phyloP scores from a whole-genome alignment of 2,888 invertebrate genomes.

The Acronicta psi region DNA sequence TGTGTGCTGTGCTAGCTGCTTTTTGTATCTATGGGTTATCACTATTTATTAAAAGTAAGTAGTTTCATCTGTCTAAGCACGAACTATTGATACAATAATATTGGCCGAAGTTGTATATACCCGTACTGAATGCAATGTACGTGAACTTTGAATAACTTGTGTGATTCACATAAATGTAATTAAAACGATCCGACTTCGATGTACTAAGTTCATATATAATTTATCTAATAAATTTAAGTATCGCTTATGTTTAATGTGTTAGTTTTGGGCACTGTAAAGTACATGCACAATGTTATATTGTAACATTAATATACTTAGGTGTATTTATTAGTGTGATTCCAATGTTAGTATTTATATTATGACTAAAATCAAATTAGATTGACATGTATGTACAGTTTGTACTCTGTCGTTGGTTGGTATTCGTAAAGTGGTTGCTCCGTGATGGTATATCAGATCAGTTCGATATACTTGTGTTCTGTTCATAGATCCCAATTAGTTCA shows the following conservation, averaged over 20 bases:
- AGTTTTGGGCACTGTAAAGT: constrained; percentile 83
- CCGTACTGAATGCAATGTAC: constrained; percentile 51
- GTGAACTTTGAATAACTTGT: constrained; percentile 41
- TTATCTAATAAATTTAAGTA: constrained; percentile 51
- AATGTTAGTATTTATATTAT: constrained; percentile 40
- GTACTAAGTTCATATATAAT: constrained; percentile 40
- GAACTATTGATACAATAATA: constrained; percentile 72
- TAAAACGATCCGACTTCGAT: constrained; percentile 38
- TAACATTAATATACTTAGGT: constrained; percentile 55
- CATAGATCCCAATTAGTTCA: constrained; percentile 64
- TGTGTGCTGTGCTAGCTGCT: constrained; percentile 89
- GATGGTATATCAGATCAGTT: constrained; percentile 37
- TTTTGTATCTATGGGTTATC: constrained; percentile 88
- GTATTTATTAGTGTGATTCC: constrained; percentile 57
- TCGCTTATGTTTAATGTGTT: constrained; percentile 69
- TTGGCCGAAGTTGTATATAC: constrained; percentile 53
- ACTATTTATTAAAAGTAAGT: constrained; percentile 85
- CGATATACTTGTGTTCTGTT: constrained; percentile 48
- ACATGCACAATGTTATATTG: constrained; percentile 75
- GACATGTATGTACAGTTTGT: constrained; percentile 32
- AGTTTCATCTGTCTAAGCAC: constrained; percentile 83
- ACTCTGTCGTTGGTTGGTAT: constrained; percentile 42
- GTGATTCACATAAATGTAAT: constrained; percentile 49
- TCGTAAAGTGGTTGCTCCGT: constrained; percentile 39
- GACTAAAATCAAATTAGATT: constrained; percentile 26